phyloP scores from a whole-genome alignment of 2,888 invertebrate species.

The Sphaerophoria rueppellii region DNA sequence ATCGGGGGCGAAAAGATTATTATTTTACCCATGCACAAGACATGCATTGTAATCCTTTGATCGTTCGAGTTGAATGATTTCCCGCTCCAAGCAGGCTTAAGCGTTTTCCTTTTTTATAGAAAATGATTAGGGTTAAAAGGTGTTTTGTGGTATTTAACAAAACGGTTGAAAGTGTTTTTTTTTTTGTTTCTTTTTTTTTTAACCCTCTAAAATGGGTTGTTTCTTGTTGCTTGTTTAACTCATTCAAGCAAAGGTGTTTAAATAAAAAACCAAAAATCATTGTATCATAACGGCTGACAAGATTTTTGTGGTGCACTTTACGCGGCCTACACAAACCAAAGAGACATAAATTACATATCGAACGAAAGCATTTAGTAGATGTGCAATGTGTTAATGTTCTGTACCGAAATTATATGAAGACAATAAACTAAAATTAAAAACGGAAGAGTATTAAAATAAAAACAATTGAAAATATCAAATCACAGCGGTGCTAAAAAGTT shows the following conservation, averaged over 20 bases:
- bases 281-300: too few relatives aligned
- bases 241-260: slow-evolving; percentile 5
- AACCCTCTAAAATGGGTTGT: too few relatives aligned
- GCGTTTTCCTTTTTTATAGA: slow-evolving; percentile 30
- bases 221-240: neutral
- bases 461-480: too few relatives aligned
- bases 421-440: too few relatives aligned
- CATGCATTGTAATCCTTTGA: slow-evolving; percentile 62
- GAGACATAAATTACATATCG: too few relatives aligned
- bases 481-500: too few relatives aligned
- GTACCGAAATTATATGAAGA: too few relatives aligned
- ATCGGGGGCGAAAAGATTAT: slow-evolving; percentile 49
- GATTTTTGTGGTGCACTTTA: too few relatives aligned
- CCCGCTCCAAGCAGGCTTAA: slow-evolving; percentile 26
- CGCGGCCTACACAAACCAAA: too few relatives aligned
- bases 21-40: slow-evolving; percentile 42
- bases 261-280: neutral
- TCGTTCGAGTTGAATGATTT: slow-evolving; percentile 28
- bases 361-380: too few relatives aligned
- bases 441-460: too few relatives aligned
- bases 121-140: slow-evolving; percentile 57
- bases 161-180: neutral
- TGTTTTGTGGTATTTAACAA: slow-evolving; percentile 51
- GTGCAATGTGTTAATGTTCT: too few relatives aligned
- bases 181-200: neutral